A percentile compares a stretch with the other conserved stretches of the same genome.
Evolutionary conservation across 2,797 vertebrate genomes (phyloP).

Genomic region (Karalla daura): DNA sequence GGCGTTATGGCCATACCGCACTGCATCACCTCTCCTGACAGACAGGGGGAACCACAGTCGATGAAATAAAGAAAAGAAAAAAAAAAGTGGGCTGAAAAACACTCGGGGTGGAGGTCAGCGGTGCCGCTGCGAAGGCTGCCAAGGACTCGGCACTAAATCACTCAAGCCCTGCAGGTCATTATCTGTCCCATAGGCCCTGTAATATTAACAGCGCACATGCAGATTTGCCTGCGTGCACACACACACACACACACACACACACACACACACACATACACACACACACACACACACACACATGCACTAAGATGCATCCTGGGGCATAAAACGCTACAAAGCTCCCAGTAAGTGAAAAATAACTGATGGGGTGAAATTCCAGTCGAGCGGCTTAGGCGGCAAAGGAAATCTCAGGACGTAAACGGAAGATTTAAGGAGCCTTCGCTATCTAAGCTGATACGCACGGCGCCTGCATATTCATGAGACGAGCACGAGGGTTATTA

Average conservation of each 20-base stretch:
- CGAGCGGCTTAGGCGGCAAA: conserved; percentile 33
- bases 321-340: conserved; percentile 22
- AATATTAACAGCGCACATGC: conserved; percentile 26
- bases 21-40: neutral
- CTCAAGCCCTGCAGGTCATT: conserved; percentile 45
- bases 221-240: neutral
- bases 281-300: neutral
- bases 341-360: conserved; percentile 31
- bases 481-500: conserved; percentile 52
- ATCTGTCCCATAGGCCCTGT: conserved; percentile 37
- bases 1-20: neutral
- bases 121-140: conserved; percentile 23
- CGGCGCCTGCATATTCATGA: conserved; percentile 67
- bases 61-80: no score
- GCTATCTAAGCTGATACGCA: conserved; percentile 50
- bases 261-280: neutral
- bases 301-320: neutral
- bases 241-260: conserved; percentile 2
- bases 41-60: conserved; percentile 28
- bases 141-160: conserved; percentile 40
- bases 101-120: conserved; percentile 29
- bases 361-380: conserved; percentile 39
- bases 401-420: conserved; percentile 43
- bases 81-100: neutral
- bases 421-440: conserved; percentile 47